Evolutionary conservation across 2,888 invertebrate genomes (phyloP).

Genomic region (Synanthedon tipuliformis): DNA sequence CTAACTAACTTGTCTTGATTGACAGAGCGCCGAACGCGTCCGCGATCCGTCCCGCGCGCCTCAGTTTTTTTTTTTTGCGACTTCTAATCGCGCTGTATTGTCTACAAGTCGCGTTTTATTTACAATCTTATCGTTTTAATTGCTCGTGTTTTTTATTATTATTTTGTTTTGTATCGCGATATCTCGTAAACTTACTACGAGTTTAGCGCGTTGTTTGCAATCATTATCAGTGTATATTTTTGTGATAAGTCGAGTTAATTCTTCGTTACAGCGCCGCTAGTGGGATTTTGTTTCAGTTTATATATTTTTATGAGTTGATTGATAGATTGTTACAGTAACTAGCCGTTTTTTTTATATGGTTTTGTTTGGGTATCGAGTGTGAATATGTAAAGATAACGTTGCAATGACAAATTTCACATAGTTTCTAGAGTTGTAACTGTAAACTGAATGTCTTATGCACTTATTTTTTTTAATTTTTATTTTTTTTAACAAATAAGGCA

Average conservation of each 20-base stretch:
- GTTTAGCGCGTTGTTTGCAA: conserved; percentile 13
- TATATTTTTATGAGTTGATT: too few species aligned
- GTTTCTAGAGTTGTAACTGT: too few species aligned
- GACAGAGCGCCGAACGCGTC: conserved; percentile 47
- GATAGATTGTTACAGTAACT: too few species aligned
- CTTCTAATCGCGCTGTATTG: conserved; percentile 19
- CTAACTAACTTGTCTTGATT: conserved; percentile 19
- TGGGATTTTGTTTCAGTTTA: conserved; percentile 14
- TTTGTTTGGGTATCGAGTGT: too few species aligned
- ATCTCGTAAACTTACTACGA: conserved; percentile 1
- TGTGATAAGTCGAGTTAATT: conserved; percentile 31
- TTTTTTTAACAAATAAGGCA: too few species aligned
- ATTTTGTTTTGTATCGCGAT: conserved; percentile 6
- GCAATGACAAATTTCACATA: too few species aligned
- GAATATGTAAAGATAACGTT: too few species aligned
- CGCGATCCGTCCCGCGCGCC: conserved; percentile 41
- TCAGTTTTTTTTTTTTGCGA: conserved; percentile 18
- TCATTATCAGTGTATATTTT: conserved; percentile 17
- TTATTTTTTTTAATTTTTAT: too few species aligned
- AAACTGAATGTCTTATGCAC: too few species aligned
- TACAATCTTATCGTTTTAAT: conserved; percentile 12
- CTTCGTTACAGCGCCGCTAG: conserved; percentile 23
- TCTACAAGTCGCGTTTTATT: conserved; percentile 28
- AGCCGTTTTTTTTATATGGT: too few species aligned
- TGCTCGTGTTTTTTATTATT: conserved; percentile 1